Percentiles rank a stretch among this genome's conserved stretches.
Evolutionary conservation across 2,888 invertebrate genomes (phyloP).

Genomic region (Plagiodera versicolora): DNA sequence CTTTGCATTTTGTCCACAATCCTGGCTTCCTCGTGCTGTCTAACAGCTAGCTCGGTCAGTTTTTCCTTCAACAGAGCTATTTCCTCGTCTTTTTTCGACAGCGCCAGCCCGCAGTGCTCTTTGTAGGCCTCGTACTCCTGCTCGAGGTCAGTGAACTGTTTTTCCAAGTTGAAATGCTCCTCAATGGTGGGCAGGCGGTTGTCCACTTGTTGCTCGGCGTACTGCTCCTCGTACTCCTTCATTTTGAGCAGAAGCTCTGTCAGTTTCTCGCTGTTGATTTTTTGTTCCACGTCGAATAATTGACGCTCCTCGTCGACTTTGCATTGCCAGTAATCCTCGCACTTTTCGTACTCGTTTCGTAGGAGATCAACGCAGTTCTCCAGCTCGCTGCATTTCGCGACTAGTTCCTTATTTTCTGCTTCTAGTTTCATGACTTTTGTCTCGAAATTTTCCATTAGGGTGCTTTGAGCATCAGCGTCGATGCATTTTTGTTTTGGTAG

Average conservation of each 20-base stretch:
- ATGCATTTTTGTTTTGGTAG: conserved; percentile 20
- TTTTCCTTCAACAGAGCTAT: conserved; percentile 59
- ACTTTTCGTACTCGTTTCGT: conserved; percentile 77
- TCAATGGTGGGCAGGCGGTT: conserved; percentile 74
- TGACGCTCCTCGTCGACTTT: conserved; percentile 79
- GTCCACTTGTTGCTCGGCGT: conserved; percentile 57
- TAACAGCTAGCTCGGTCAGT: conserved; percentile 53
- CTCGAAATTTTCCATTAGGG: conserved; percentile 37
- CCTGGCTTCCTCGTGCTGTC: conserved; percentile 40
- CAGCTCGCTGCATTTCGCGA: conserved; percentile 64
- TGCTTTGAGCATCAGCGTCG: conserved; percentile 39
- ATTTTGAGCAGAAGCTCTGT: conserved; percentile 73
- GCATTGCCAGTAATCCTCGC: conserved; percentile 84
- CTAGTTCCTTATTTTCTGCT: conserved; percentile 52
- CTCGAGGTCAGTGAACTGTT: conserved; percentile 71
- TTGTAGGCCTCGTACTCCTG: conserved; percentile 67
- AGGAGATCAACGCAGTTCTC: conserved; percentile 75
- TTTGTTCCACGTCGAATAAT: conserved; percentile 74
- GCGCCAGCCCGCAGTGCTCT: conserved; percentile 57
- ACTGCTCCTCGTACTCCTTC: conserved; percentile 79
- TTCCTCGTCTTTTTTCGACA: conserved; percentile 61
- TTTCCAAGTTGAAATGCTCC: conserved; percentile 72
- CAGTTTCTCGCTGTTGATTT: conserved; percentile 74
- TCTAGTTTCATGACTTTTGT: conserved; percentile 35
- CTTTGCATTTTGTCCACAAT: conserved; percentile 44